Conservation (phyloP, 2,888 invertebrate genomes). For the Lochmaea crataegi region DNA sequence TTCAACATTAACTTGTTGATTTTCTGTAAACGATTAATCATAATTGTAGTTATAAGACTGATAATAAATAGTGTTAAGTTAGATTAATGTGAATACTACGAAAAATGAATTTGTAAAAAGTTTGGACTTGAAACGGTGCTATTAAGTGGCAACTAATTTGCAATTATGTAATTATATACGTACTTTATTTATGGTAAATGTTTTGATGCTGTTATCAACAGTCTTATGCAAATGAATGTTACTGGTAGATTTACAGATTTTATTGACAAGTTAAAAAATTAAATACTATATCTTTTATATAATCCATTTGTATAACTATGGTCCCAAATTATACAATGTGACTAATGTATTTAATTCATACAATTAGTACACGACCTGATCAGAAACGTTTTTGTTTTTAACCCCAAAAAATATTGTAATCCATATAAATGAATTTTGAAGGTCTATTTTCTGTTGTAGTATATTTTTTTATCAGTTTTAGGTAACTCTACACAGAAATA, state of each 20-base stretch:
- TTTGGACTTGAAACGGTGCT: neutral
- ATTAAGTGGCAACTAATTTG: constrained; percentile 1
- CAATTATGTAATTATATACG: neutral
- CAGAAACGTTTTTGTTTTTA: no score
- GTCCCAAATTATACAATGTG: no score
- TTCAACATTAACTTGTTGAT: neutral
- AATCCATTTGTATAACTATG: no score
- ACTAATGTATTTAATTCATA: no score
- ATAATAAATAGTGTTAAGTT: neutral
- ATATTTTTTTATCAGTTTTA: no score
- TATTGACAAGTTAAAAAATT: no score
- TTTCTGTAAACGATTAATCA: neutral
- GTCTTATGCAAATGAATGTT: neutral
- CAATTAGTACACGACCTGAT: no score
- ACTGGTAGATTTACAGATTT: neutral
- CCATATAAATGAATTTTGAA: no score
- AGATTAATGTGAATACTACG: neutral
- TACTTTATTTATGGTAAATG: neutral
- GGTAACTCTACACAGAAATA: no score
- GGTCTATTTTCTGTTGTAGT: no score
- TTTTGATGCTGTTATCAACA: neutral
- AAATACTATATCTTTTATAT: no score
- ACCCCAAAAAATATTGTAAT: no score
- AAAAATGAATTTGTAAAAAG: neutral
- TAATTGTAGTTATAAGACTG: constrained; percentile 3